phyloP scores from a whole-genome alignment of 1,140 invertebrate species.

The Helicoverpa armigera region DNA sequence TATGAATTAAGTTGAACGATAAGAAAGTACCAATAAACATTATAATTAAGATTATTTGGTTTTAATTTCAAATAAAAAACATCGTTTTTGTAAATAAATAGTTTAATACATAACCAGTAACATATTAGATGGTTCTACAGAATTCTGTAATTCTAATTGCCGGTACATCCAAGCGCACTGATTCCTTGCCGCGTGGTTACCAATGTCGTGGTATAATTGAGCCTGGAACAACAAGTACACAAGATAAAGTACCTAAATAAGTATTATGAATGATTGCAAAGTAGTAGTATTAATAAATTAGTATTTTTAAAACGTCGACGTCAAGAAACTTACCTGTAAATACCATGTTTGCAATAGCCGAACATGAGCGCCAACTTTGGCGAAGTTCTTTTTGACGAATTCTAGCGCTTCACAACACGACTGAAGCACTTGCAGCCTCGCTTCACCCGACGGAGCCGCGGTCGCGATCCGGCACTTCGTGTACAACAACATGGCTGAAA shows the following conservation, averaged over 20 bases:
- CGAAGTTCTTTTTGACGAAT: constrained; percentile 90
- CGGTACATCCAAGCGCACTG: constrained; percentile 91
- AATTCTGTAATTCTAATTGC: constrained; percentile 90
- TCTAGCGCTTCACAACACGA: constrained; percentile 89
- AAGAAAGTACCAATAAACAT: too few species aligned
- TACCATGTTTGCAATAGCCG: constrained; percentile 91
- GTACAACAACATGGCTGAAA: constrained; percentile 87
- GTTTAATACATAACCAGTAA: constrained; percentile 80
- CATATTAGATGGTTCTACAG: constrained; percentile 82
- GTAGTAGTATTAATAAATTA: not conserved
- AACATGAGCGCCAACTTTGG: constrained; percentile 91
- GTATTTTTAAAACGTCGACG: too few species aligned
- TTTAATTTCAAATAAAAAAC: constrained; percentile 41
- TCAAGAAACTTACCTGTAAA: constrained; percentile 87
- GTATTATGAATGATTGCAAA: not conserved
- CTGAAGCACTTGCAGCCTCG: constrained; percentile 86
- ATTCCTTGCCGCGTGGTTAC: constrained; percentile 89
- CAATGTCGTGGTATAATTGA: constrained; percentile 90
- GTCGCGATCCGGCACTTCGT: constrained; percentile 90
- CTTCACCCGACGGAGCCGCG: constrained; percentile 82
- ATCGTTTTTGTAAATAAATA: not conserved
- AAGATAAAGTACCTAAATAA: not conserved
- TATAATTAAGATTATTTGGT: too few species aligned
- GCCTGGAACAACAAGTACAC: constrained; percentile 82
- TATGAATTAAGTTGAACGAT: constrained; percentile 12